phyloP scores from a whole-genome alignment of 2,888 invertebrate genomes.

The Lucinisca nassula region DNA sequence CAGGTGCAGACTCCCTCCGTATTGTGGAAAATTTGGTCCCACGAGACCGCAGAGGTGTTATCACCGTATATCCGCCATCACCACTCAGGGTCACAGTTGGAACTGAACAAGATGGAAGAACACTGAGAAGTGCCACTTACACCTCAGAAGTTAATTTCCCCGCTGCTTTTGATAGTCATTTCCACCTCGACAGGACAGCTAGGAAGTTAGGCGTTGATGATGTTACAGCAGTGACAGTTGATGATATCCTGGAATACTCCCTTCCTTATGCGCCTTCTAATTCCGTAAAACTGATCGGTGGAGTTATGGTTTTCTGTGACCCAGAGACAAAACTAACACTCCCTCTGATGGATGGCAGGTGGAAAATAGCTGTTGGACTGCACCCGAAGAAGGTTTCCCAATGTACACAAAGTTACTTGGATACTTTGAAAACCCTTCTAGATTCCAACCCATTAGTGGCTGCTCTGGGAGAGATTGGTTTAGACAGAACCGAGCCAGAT shows the following conservation, averaged over 20 bases:
- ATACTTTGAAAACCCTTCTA: neutral
- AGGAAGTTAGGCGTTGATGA: neutral
- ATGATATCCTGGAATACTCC: neutral
- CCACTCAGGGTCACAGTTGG: no score
- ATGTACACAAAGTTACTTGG: neutral
- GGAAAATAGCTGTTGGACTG: conserved; percentile 16
- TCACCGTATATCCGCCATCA: no score
- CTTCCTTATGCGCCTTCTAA: no score
- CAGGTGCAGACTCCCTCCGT: no score
- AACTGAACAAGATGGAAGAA: no score
- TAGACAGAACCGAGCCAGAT: neutral
- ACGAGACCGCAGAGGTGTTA: no score
- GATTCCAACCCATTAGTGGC: neutral
- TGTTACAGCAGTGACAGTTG: neutral
- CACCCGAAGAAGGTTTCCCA: neutral
- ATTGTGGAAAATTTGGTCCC: no score
- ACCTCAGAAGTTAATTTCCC: neutral
- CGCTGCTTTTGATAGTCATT: neutral
- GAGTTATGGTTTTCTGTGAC: no score
- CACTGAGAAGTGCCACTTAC: no score
- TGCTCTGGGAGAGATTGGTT: neutral
- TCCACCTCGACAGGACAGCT: neutral
- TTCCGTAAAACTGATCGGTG: neutral
- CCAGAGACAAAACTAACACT: neutral
- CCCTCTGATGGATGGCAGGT: neutral